These are phyloP conservation scores for Hozukius guyotensis DNA, from an alignment of 2,797 vertebrate genomes.

Conservation along the genomic window DNA sequence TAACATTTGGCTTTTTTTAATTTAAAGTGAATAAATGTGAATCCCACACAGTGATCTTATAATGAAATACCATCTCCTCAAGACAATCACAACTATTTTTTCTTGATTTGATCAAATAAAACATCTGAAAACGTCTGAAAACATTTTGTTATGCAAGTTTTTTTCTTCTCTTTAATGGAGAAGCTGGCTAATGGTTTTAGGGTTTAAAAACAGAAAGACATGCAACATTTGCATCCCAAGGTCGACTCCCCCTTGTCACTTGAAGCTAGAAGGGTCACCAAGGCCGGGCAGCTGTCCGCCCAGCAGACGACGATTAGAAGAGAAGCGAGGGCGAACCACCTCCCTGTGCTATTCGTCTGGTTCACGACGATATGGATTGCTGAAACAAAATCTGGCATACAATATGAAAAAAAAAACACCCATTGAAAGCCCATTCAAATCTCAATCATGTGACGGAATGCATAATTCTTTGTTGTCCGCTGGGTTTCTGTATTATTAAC, in stretches of 20 bases:
- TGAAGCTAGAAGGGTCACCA: conserved; percentile 41
- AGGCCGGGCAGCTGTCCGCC: conserved; percentile 42
- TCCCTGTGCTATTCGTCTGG: conserved; percentile 40
- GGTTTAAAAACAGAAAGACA: conserved; percentile 37
- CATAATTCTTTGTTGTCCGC: conserved; percentile 43
- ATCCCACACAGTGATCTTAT: background rate
- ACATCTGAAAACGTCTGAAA: background rate
- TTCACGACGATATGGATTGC: conserved; percentile 25
- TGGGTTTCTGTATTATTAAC: conserved; percentile 50
- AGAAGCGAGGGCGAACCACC: conserved; percentile 25
- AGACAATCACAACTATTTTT: background rate
- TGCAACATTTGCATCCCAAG: conserved; percentile 13
- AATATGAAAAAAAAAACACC: conserved; percentile 13
- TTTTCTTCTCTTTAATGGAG: background rate
- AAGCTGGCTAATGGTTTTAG: background rate
- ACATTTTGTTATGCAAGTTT: background rate
- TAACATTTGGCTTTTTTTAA: background rate
- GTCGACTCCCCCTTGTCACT: conserved; percentile 40
- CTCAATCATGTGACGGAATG: conserved; percentile 30
- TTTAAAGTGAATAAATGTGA: background rate
- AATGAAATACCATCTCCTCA: background rate
- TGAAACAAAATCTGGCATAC: conserved; percentile 12
- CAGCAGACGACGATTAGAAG: conserved; percentile 53
- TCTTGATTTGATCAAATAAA: background rate
- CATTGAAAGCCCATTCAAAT: conserved; percentile 1